These are phyloP conservation scores for Notiomystis cincta DNA, from an alignment of 2,113 vertebrate species.

Conservation along the genomic window DNA sequence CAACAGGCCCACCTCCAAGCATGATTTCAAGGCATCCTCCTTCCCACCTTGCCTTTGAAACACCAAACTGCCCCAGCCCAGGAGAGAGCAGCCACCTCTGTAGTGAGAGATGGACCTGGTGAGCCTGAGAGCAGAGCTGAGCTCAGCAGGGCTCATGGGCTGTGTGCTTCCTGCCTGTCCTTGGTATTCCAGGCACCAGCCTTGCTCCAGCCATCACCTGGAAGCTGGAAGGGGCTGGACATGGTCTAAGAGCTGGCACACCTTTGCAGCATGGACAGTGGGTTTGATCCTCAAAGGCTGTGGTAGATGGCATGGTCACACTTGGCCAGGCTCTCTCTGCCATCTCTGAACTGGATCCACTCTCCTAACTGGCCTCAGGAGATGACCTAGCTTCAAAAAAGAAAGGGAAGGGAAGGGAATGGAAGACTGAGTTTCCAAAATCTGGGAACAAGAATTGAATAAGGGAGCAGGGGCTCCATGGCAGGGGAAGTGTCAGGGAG, in stretches of 20 bases:
- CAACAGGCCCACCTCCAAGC: background rate
- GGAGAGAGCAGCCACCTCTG: background rate
- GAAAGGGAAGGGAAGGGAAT: background rate
- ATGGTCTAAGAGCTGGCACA: background rate
- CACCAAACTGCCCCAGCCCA: background rate
- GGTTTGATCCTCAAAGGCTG: background rate
- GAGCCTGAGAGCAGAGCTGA: background rate
- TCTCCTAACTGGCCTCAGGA: background rate
- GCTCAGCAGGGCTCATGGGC: background rate
- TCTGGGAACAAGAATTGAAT: background rate
- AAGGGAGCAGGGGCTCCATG: rapidly evolving
- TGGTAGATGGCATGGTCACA: background rate
- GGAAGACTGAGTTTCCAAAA: background rate
- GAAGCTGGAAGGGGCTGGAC: background rate
- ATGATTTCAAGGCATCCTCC: background rate
- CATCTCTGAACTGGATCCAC: background rate
- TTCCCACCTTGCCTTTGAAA: background rate
- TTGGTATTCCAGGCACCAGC: background rate
- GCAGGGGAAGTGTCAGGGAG: background rate
- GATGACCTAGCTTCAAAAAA: background rate
- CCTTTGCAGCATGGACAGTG: background rate
- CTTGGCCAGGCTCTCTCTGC: background rate
- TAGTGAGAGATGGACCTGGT: background rate
- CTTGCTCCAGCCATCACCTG: background rate
- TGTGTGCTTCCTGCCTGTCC: background rate